A percentile compares a stretch with the other conserved stretches of the same genome.
phyloP scores from a whole-genome alignment of 2,888 invertebrate genomes.

The Acheta domesticus region DNA sequence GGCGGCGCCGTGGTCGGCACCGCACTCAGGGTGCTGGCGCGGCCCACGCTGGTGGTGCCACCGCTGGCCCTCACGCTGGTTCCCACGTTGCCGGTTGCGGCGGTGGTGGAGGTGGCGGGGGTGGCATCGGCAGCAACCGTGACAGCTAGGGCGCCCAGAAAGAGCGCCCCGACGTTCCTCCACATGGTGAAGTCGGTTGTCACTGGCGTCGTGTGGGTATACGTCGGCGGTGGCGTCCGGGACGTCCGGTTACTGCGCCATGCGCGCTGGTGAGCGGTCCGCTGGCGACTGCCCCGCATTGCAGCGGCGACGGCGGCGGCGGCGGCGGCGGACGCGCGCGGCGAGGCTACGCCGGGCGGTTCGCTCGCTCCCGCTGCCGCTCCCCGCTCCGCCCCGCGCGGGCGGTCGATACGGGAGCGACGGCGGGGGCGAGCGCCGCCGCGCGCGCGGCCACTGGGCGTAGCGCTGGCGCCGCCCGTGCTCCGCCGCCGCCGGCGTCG shows the following conservation, averaged over 20 bases:
- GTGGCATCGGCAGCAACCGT: background rate
- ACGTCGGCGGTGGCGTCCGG: background rate
- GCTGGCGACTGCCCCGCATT: constrained; percentile 1
- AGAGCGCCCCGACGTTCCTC: background rate
- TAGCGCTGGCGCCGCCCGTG: background rate
- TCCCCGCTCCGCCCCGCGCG: background rate
- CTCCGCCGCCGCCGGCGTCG: background rate
- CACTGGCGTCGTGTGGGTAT: too few relatives aligned
- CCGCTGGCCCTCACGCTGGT: background rate
- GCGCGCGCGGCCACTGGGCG: background rate
- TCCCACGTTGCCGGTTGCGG: too few relatives aligned
- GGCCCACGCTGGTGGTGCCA: background rate
- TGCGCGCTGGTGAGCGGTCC: background rate
- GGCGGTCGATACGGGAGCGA: background rate
- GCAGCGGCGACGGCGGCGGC: background rate
- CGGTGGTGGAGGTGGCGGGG: background rate
- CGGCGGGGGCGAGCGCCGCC: background rate
- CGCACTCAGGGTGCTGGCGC: too few relatives aligned
- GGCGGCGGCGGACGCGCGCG: background rate
- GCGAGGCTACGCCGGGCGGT: background rate
- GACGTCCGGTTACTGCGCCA: background rate
- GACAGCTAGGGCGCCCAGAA: background rate
- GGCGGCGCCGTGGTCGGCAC: too few relatives aligned
- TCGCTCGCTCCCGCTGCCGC: background rate
- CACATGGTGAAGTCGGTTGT: background rate